Conservation (phyloP, 37 sponge, comb jelly and placozoan genomes). For the Spongilla lacustris region DNA sequence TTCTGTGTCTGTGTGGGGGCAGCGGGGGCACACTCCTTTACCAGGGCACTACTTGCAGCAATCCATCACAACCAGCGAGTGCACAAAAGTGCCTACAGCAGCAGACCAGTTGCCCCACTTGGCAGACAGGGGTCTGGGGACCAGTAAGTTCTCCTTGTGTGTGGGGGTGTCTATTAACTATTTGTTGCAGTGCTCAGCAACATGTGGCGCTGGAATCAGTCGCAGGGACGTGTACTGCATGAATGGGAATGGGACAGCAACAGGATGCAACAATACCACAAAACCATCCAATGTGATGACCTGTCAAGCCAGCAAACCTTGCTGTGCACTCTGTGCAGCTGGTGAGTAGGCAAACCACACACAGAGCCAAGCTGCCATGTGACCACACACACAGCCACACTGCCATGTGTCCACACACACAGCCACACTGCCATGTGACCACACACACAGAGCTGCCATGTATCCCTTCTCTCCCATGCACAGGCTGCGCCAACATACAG, state of each 20-base stretch:
- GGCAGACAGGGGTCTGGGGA: conserved; percentile 17
- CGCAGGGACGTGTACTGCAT: conserved; percentile 20
- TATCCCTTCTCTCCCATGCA: neutral
- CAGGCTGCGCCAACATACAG: neutral
- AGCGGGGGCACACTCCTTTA: neutral
- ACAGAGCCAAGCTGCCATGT: too few species aligned
- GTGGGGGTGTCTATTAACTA: neutral
- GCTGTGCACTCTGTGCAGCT: neutral
- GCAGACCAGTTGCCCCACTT: neutral
- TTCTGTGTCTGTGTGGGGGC: neutral
- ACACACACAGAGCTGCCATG: neutral
- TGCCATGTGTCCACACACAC: too few species aligned
- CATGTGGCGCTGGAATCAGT: conserved; percentile 19
- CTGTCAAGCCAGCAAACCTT: neutral
- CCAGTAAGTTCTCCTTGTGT: neutral
- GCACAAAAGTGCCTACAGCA: neutral
- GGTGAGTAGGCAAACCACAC: neutral
- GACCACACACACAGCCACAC: too few species aligned
- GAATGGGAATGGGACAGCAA: neutral
- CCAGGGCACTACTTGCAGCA: neutral
- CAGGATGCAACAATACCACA: neutral
- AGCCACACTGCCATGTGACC: too few species aligned
- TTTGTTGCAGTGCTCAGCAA: conserved; percentile 17
- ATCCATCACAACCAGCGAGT: neutral
- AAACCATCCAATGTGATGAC: neutral